Conservation (phyloP, 1,140 invertebrate species). For the Agrypnia vestita region DNA sequence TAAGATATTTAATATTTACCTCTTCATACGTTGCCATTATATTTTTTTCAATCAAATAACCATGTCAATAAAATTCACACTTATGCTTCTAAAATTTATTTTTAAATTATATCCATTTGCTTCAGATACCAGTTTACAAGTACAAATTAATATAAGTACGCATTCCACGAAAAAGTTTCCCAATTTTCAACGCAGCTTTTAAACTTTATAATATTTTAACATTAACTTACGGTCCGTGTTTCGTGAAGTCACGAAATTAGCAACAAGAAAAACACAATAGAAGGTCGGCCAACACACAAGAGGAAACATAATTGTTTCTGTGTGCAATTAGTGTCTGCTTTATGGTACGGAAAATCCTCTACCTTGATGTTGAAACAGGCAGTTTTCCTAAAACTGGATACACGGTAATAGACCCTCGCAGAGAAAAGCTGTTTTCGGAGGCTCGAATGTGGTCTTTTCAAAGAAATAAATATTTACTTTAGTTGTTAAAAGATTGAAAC, state of each 20-base stretch:
- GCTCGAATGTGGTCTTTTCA: not conserved
- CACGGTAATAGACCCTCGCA: constrained; percentile 6
- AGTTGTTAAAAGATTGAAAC: too few species aligned
- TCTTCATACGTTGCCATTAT: too few species aligned
- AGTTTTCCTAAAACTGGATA: constrained; percentile 16
- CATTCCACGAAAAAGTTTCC: too few species aligned
- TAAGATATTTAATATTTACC: too few species aligned
- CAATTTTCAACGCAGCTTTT: too few species aligned
- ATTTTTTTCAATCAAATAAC: too few species aligned
- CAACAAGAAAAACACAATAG: not conserved
- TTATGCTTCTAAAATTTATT: not conserved
- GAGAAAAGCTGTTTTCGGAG: not conserved
- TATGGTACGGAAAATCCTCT: constrained; percentile 2
- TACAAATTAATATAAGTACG: too few species aligned
- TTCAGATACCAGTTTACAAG: too few species aligned
- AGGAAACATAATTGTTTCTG: constrained; percentile 26
- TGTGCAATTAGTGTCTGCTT: constrained; percentile 13
- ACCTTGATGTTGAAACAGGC: constrained; percentile 21
- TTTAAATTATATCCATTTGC: not conserved
- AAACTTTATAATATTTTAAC: too few species aligned
- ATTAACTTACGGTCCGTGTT: not conserved
- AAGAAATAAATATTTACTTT: not conserved
- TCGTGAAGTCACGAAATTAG: constrained; percentile 11
- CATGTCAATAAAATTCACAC: not conserved
- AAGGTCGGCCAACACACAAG: not conserved